Conservation (phyloP, 2,888 invertebrate species). For the Autographa gamma region DNA sequence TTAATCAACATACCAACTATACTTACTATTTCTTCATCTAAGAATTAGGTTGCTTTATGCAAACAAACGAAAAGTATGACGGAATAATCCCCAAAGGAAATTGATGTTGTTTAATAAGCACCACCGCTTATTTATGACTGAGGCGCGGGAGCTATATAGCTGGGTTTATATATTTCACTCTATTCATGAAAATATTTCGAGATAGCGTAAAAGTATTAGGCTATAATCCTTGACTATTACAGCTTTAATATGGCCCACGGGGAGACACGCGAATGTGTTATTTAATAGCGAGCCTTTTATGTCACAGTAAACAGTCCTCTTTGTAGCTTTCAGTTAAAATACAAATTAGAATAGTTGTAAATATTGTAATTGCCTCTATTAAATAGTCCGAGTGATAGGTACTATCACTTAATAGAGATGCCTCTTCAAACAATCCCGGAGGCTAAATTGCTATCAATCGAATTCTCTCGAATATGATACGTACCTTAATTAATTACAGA, state of each 20-base stretch:
- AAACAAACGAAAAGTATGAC: slow-evolving; percentile 47
- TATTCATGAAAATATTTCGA: background rate
- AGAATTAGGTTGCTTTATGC: slow-evolving; percentile 35
- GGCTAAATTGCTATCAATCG: slow-evolving; percentile 15
- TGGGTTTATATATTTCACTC: slow-evolving; percentile 29
- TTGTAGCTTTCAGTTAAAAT: background rate
- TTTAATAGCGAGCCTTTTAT: background rate
- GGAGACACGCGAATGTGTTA: background rate
- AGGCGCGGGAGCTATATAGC: slow-evolving; percentile 26
- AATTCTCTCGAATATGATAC: slow-evolving; percentile 15
- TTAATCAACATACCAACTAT: no score
- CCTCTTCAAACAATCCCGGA: slow-evolving; percentile 2
- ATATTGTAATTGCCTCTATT: background rate
- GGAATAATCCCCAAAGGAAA: slow-evolving; percentile 51
- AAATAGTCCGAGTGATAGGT: background rate
- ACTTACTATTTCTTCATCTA: slow-evolving; percentile 26
- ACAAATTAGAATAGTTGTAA: background rate
- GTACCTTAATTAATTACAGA: slow-evolving; percentile 21
- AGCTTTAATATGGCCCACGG: background rate
- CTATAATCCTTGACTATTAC: background rate
- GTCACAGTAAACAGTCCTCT: background rate
- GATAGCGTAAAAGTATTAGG: background rate
- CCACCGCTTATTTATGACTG: slow-evolving; percentile 46
- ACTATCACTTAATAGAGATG: background rate
- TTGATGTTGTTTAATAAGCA: slow-evolving; percentile 55